These are phyloP conservation scores for Hippasteria phrygiana DNA, from an alignment of 53 echinoderm and acorn worm genomes.

Conservation along the genomic window DNA sequence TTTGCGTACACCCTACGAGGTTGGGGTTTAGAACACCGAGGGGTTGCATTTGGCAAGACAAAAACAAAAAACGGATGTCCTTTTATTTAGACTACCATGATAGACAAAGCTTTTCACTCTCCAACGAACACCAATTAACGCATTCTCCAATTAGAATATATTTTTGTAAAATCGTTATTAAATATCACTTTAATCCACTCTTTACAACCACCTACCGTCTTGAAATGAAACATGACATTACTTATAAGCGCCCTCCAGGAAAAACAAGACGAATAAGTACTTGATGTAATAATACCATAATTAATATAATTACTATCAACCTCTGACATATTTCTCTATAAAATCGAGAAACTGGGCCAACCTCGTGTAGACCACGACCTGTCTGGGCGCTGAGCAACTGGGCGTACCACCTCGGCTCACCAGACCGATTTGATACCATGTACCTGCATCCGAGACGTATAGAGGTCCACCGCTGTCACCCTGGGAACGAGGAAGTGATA, in stretches of 20 bases:
- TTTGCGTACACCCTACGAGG: no score
- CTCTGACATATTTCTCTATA: slow-evolving; percentile 22
- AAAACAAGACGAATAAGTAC: not conserved
- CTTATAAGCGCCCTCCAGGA: not conserved
- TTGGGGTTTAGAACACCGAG: no score
- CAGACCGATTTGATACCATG: slow-evolving; percentile 43
- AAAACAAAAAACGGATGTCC: no score
- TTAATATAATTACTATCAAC: not conserved
- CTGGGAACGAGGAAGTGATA: not conserved
- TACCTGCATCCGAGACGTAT: not conserved
- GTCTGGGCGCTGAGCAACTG: slow-evolving; percentile 44
- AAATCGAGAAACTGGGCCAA: slow-evolving; percentile 32
- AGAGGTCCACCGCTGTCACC: slow-evolving; percentile 64
- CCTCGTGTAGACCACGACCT: slow-evolving; percentile 49
- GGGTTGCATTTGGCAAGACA: no score
- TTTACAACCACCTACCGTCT: no score
- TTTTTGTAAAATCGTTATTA: no score
- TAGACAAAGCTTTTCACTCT: no score
- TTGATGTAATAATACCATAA: not conserved
- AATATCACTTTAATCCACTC: no score
- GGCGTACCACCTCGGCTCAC: slow-evolving; percentile 48
- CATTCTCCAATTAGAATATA: no score
- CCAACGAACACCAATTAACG: no score
- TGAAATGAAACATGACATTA: no score
- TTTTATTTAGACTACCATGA: no score